Conservation (phyloP, 2,113 vertebrate species). For the Hymenochirus boettgeri region DNA sequence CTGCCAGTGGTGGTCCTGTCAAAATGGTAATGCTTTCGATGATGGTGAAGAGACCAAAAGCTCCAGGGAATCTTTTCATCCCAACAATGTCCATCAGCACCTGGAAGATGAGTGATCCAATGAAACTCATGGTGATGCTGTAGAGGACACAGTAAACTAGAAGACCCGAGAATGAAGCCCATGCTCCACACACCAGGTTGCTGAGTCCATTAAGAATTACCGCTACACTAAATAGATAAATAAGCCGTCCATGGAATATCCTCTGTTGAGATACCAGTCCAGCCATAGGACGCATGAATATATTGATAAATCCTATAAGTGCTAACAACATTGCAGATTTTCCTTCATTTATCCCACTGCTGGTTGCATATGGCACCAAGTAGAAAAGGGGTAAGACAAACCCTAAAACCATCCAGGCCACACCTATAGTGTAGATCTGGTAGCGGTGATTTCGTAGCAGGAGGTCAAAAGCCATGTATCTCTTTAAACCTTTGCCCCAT, state of each 20-base stretch:
- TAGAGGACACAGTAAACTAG: slow-evolving; percentile 69
- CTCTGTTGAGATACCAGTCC: slow-evolving; percentile 69
- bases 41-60: slow-evolving; percentile 83
- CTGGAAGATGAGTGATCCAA: slow-evolving; percentile 79
- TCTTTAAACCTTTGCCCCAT: slow-evolving; percentile 47
- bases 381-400: slow-evolving; percentile 78
- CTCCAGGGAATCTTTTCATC: slow-evolving; percentile 81
- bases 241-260: slow-evolving; percentile 64
- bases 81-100: slow-evolving; percentile 90
- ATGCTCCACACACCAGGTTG: slow-evolving; percentile 75
- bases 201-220: slow-evolving; percentile 77
- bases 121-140: slow-evolving; percentile 81
- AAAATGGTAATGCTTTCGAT: slow-evolving; percentile 80
- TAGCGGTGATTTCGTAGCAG: slow-evolving; percentile 72
- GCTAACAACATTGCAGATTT: slow-evolving; percentile 78
- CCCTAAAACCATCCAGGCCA: slow-evolving; percentile 81
- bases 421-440: slow-evolving; percentile 66
- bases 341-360: slow-evolving; percentile 62
- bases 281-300: slow-evolving; percentile 71
- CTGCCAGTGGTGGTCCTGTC: slow-evolving; percentile 82
- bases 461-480: slow-evolving; percentile 86
- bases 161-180: slow-evolving; percentile 63
- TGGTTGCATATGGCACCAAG: slow-evolving; percentile 79
- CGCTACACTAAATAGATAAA: slow-evolving; percentile 73
- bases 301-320: slow-evolving; percentile 80